Conservation (phyloP, 2,797 vertebrate genomes). For the Trichosurus vulpecula region DNA sequence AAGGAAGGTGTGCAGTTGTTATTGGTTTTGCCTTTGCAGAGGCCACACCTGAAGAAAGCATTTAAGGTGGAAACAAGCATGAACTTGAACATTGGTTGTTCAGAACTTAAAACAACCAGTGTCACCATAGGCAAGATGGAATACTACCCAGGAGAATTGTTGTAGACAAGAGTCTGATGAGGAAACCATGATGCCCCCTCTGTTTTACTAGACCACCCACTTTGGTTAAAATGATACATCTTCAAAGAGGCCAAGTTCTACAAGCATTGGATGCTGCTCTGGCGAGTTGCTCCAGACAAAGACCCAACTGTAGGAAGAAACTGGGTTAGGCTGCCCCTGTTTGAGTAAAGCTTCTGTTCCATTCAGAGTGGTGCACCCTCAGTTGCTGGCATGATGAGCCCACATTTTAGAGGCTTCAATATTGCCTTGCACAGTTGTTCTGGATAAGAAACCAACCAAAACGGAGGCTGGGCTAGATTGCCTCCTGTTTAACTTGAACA, state of each 20-base stretch:
- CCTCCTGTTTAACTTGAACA: not conserved
- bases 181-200: not conserved
- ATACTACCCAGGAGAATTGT: not conserved
- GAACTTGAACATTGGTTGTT: slow-evolving; percentile 81
- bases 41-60: slow-evolving; percentile 82
- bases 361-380: not conserved
- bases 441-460: not conserved
- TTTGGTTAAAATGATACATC: not conserved
- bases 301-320: not conserved
- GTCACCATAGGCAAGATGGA: slow-evolving; percentile 49
- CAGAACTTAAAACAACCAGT: slow-evolving; percentile 69
- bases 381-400: not conserved
- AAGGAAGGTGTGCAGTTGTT: slow-evolving; percentile 85
- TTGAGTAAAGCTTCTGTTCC: not conserved
- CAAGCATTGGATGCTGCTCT: not conserved
- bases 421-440: not conserved
- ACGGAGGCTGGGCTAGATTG: not conserved
- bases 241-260: not conserved
- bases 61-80: slow-evolving; percentile 84
- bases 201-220: not conserved
- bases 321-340: not conserved
- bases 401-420: not conserved
- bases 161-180: not conserved
- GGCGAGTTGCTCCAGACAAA: not conserved
- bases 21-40: slow-evolving; percentile 78